A percentile compares a stretch with the other conserved stretches of the same genome.
Evolutionary conservation across 2,888 invertebrate genomes (phyloP).

Genomic region (Actias luna): DNA sequence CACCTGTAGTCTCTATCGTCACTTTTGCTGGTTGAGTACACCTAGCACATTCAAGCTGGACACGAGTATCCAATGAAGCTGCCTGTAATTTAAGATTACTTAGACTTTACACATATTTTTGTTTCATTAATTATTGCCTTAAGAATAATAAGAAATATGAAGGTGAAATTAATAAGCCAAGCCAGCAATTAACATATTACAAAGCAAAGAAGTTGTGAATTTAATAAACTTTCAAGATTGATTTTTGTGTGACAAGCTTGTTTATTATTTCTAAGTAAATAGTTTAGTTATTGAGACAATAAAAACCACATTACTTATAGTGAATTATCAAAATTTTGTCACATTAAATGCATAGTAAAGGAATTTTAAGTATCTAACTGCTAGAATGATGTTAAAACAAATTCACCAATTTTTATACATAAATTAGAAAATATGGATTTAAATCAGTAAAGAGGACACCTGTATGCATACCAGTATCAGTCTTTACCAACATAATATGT

Average conservation of each 20-base stretch:
- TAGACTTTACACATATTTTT: neutral
- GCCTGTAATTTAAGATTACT: slow-evolving; percentile 49
- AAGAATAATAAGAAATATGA: neutral
- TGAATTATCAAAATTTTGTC: no score
- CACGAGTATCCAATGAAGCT: slow-evolving; percentile 61
- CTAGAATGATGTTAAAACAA: no score
- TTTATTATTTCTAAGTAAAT: neutral
- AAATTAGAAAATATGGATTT: no score
- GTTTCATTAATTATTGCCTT: neutral
- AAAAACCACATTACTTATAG: no score
- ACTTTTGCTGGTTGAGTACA: slow-evolving; percentile 73
- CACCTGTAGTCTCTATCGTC: slow-evolving; percentile 63
- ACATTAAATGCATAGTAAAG: no score
- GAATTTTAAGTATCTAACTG: no score
- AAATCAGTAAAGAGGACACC: no score
- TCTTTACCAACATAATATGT: no score
- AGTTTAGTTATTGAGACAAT: neutral
- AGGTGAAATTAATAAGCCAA: neutral
- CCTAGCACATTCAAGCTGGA: slow-evolving; percentile 65
- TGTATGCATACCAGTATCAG: no score
- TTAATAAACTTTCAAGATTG: neutral
- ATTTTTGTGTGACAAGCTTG: neutral
- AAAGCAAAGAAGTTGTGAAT: neutral
- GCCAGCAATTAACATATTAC: neutral
- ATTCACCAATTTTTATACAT: no score